Conservation (phyloP, 2,113 vertebrate genomes). For the Nymphicus hollandicus region DNA sequence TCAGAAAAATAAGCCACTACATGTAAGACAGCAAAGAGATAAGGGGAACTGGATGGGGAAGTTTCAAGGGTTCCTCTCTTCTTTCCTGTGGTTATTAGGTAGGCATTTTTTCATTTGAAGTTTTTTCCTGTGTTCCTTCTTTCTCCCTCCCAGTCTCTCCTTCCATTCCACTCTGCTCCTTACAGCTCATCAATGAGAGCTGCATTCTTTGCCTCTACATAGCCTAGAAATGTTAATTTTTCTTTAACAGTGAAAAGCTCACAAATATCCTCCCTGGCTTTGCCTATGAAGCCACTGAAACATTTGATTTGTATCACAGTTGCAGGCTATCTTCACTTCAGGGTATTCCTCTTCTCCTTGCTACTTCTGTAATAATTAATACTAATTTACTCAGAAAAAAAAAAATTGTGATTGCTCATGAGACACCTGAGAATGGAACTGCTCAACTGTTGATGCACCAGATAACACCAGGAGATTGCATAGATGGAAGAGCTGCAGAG, state of each 20-base stretch:
- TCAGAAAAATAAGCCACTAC: not conserved
- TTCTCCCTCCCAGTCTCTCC: not conserved
- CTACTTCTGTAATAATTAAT: not conserved
- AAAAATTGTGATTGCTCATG: not conserved
- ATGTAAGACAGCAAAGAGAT: not conserved
- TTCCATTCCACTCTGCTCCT: not conserved
- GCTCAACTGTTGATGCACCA: accelerated
- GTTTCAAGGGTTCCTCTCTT: not conserved
- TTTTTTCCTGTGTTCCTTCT: not conserved
- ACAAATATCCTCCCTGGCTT: not conserved
- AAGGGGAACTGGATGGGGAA: not conserved
- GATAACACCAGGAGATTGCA: not conserved
- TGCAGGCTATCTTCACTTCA: not conserved
- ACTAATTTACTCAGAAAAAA: not conserved
- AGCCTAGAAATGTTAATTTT: not conserved
- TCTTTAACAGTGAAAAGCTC: not conserved
- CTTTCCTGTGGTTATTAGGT: not conserved
- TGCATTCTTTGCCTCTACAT: not conserved
- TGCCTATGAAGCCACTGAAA: not conserved
- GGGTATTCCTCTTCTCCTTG: not conserved
- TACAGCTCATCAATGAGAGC: not conserved
- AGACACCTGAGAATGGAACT: not conserved
- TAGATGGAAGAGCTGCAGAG: not conserved
- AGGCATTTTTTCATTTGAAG: not conserved
- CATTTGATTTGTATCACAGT: not conserved